Evolutionary conservation across 2,888 invertebrate genomes (phyloP).

Genomic region (Cephonodes hylas): DNA sequence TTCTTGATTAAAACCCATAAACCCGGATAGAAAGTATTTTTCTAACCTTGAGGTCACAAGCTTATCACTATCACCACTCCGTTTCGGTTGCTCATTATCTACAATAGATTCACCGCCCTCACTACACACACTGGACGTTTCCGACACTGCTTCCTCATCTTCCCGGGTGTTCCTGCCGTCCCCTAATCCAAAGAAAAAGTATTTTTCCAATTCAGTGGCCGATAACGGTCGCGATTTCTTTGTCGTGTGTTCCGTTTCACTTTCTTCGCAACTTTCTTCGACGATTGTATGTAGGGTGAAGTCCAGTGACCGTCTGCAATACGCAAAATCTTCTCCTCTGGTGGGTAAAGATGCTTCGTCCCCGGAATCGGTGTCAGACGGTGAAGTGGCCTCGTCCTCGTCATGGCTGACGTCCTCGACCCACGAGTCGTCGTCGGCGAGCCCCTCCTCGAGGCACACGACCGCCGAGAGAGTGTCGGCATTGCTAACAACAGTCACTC

Average conservation of each 20-base stretch:
- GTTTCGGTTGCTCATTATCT: conserved; percentile 80
- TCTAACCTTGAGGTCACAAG: conserved; percentile 92
- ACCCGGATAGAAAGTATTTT: conserved; percentile 93
- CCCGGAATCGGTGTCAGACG: conserved; percentile 85
- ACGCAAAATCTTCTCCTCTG: conserved; percentile 90
- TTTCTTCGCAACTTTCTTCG: conserved; percentile 97
- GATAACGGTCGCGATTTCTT: conserved; percentile 86
- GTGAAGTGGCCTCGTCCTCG: conserved; percentile 86
- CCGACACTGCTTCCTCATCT: conserved; percentile 86
- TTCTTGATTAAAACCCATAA: conserved; percentile 90
- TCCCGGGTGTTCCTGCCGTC: conserved; percentile 83
- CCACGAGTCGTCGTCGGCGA: conserved; percentile 95
- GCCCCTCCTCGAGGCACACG: conserved; percentile 90
- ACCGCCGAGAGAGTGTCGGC: conserved; percentile 86
- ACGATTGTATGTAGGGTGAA: conserved; percentile 96
- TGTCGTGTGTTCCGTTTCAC: conserved; percentile 87
- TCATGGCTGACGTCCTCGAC: conserved; percentile 93
- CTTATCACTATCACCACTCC: conserved; percentile 84
- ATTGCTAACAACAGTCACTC: conserved; percentile 86
- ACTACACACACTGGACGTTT: conserved; percentile 92
- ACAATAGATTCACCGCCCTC: conserved; percentile 89
- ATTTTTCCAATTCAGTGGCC: conserved; percentile 93
- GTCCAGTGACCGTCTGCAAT: conserved; percentile 91
- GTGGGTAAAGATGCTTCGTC: conserved; percentile 86
- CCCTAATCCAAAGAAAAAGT: conserved; percentile 93